Conservation (phyloP, 2,113 vertebrate species). For the Clarias gariepinus region DNA sequence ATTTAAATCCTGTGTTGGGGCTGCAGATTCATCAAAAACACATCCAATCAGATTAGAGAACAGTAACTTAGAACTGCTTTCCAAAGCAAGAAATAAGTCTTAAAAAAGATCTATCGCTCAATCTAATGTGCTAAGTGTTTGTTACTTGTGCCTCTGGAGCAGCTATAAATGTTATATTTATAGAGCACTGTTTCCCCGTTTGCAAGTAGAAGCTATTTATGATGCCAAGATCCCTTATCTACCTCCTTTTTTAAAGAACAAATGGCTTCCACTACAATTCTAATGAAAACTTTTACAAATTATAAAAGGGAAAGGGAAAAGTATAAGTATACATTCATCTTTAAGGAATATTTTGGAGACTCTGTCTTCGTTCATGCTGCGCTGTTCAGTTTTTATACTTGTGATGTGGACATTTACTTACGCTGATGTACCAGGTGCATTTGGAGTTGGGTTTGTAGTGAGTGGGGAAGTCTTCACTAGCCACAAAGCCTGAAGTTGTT, state of each 20-base stretch:
- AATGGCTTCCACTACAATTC: neutral
- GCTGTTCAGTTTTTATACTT: neutral
- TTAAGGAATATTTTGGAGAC: neutral
- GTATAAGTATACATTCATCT: neutral
- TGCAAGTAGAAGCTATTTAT: neutral
- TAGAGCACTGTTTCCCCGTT: neutral
- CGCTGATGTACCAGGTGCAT: slow-evolving; percentile 88
- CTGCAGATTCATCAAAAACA: neutral
- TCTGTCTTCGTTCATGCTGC: neutral
- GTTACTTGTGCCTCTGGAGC: neutral
- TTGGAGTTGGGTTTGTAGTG: slow-evolving; percentile 81
- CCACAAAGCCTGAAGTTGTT: slow-evolving; percentile 82
- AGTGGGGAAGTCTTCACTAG: slow-evolving; percentile 85
- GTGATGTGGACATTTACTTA: slow-evolving; percentile 61
- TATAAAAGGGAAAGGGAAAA: neutral
- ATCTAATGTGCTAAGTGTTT: neutral
- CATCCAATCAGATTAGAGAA: neutral
- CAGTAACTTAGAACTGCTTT: neutral
- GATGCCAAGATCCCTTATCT: neutral
- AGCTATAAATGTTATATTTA: neutral
- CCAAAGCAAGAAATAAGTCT: neutral
- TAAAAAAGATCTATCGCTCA: neutral
- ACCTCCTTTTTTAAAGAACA: neutral
- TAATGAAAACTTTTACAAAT: neutral
- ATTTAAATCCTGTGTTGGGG: neutral